Evolutionary conservation across 2,113 vertebrate genomes (phyloP).

Genomic region (Cebidichthys violaceus): DNA sequence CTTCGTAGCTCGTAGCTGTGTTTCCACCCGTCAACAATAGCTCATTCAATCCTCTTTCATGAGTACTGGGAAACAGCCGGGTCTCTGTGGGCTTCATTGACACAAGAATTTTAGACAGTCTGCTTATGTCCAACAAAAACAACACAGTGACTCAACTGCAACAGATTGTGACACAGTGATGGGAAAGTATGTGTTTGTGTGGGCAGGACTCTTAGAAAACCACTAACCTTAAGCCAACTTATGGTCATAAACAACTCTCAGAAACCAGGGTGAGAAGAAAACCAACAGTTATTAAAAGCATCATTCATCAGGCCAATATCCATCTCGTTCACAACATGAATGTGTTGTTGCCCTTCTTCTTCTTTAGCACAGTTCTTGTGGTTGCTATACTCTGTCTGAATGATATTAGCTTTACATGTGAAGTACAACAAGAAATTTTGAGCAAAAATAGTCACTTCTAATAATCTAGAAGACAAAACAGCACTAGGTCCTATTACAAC

Average conservation of each 20-base stretch:
- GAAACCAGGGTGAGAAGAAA: slow-evolving; percentile 1
- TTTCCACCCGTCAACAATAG: slow-evolving; percentile 3
- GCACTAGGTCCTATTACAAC: neutral
- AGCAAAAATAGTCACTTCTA: neutral
- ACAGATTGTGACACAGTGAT: slow-evolving; percentile 36
- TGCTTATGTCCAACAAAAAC: slow-evolving; percentile 23
- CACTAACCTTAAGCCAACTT: slow-evolving; percentile 16
- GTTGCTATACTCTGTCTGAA: neutral
- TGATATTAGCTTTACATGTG: neutral
- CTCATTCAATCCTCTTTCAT: slow-evolving; percentile 22
- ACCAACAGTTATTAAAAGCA: neutral
- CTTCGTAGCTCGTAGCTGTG: neutral
- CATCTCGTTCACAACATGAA: neutral
- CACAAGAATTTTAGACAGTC: slow-evolving; percentile 23
- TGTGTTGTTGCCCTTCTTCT: neutral
- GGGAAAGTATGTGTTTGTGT: slow-evolving; percentile 36
- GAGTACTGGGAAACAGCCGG: slow-evolving; percentile 7
- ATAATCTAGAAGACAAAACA: neutral
- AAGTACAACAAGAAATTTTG: neutral
- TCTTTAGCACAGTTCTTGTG: neutral
- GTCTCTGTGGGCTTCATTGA: slow-evolving; percentile 20
- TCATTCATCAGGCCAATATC: neutral
- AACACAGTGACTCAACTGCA: slow-evolving; percentile 45
- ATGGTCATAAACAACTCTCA: slow-evolving; percentile 1
- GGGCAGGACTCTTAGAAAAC: slow-evolving; percentile 24